Evolutionary conservation across 2,113 vertebrate genomes (phyloP).

Genomic region (Oreocharis arfaki): DNA sequence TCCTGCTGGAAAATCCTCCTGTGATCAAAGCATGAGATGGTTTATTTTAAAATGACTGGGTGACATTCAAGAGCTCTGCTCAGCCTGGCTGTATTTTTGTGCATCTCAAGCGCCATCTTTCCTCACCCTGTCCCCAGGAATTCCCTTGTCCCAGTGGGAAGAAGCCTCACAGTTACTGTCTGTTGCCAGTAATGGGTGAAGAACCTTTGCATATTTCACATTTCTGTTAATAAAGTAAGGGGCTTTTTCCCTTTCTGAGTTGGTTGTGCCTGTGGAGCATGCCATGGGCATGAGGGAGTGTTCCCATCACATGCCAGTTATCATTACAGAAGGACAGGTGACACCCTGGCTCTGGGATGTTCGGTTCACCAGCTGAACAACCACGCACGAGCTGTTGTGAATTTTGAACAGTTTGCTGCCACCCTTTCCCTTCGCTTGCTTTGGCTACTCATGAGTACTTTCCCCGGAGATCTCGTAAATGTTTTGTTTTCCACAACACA

Average conservation of each 20-base stretch:
- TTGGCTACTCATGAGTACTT: neutral
- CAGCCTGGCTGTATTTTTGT: neutral
- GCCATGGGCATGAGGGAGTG: fast-evolving
- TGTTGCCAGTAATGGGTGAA: neutral
- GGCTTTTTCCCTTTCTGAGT: neutral
- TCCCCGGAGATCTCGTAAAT: neutral
- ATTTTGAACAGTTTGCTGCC: neutral
- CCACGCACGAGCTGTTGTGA: neutral
- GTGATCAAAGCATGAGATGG: neutral
- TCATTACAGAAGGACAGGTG: neutral
- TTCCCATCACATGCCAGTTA: neutral
- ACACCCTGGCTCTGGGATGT: neutral
- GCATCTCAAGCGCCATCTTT: neutral
- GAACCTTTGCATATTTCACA: neutral
- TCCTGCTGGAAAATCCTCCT: neutral
- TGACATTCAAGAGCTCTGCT: neutral
- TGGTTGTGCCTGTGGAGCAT: fast-evolving
- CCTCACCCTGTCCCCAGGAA: neutral
- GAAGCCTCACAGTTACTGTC: neutral
- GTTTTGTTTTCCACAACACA: slow-evolving; percentile 19
- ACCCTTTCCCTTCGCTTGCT: neutral
- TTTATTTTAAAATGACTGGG: neutral
- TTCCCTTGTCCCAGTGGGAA: neutral
- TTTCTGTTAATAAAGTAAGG: neutral
- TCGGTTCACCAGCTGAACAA: neutral